These are phyloP conservation scores for Ataeniobius toweri DNA, from an alignment of 2,797 vertebrate species.

Conservation along the genomic window DNA sequence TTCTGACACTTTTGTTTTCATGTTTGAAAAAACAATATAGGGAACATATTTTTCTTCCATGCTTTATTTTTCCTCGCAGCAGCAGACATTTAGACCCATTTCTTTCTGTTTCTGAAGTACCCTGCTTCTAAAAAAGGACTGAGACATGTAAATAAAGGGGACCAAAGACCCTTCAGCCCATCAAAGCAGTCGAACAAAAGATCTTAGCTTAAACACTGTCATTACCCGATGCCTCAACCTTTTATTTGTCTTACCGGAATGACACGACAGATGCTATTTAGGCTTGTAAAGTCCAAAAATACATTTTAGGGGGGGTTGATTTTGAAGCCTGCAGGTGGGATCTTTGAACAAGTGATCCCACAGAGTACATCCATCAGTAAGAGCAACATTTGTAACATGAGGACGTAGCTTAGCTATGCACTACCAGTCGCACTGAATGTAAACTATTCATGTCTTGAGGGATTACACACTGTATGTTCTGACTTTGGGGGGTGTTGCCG, in stretches of 20 bases:
- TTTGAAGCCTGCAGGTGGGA: conserved; percentile 52
- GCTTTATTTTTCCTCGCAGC: not conserved
- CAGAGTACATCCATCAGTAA: conserved; percentile 62
- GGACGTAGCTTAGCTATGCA: conserved; percentile 61
- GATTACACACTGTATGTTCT: conserved; percentile 51
- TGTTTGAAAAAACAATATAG: not conserved
- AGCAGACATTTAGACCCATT: not conserved
- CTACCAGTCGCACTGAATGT: conserved; percentile 61
- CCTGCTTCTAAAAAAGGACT: not conserved
- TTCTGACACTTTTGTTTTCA: not conserved
- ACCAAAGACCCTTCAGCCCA: conserved; percentile 30
- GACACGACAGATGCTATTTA: conserved; percentile 58
- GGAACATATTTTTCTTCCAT: too few relatives aligned
- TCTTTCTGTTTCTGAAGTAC: not conserved
- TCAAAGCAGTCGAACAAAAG: conserved; percentile 57
- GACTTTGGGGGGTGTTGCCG: conserved; percentile 49
- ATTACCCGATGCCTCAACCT: conserved; percentile 51
- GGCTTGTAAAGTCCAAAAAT: conserved; percentile 59
- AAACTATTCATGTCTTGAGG: conserved; percentile 65
- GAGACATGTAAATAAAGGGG: conserved; percentile 8
- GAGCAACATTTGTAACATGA: conserved; percentile 66
- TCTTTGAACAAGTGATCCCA: conserved; percentile 39
- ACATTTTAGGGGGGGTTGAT: conserved; percentile 46
- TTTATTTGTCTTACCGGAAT: conserved; percentile 58
- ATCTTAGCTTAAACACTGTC: conserved; percentile 48